phyloP scores from a whole-genome alignment of 2,113 vertebrate species.

The Phalacrocorax aristotelis region DNA sequence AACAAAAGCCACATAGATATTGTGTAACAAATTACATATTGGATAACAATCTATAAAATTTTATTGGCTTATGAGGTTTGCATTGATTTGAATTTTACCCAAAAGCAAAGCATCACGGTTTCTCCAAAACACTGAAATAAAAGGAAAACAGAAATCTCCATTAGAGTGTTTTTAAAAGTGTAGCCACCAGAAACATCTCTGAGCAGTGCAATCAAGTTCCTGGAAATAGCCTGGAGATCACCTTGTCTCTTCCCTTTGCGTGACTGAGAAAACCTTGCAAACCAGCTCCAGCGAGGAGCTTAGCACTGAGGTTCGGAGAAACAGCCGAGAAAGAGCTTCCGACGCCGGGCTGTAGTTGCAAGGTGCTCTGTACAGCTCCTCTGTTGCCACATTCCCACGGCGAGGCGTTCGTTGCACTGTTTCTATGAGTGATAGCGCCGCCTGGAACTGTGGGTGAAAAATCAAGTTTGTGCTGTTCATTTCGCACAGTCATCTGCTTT shows the following conservation, averaged over 20 bases:
- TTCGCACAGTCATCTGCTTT: background rate
- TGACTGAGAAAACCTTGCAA: background rate
- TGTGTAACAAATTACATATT: conserved; percentile 57
- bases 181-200: background rate
- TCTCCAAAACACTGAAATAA: background rate
- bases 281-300: background rate
- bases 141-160: background rate
- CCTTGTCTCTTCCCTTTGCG: background rate
- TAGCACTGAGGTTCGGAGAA: background rate
- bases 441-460: background rate
- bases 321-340: background rate
- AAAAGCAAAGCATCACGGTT: background rate
- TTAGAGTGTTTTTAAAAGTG: background rate
- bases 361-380: background rate
- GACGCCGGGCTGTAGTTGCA: background rate
- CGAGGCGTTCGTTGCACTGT: background rate
- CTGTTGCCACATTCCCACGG: background rate
- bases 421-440: background rate
- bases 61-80: conserved; percentile 16
- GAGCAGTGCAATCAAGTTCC: background rate
- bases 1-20: conserved; percentile 34
- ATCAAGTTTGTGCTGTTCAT: background rate
- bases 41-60: conserved; percentile 56
- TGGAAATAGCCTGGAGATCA: background rate
- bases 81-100: conserved; percentile 52